A percentile compares a stretch with the other conserved stretches of the same genome.
Evolutionary conservation across 1,140 invertebrate genomes (phyloP).

Genomic region (Drosophila aff.): DNA sequence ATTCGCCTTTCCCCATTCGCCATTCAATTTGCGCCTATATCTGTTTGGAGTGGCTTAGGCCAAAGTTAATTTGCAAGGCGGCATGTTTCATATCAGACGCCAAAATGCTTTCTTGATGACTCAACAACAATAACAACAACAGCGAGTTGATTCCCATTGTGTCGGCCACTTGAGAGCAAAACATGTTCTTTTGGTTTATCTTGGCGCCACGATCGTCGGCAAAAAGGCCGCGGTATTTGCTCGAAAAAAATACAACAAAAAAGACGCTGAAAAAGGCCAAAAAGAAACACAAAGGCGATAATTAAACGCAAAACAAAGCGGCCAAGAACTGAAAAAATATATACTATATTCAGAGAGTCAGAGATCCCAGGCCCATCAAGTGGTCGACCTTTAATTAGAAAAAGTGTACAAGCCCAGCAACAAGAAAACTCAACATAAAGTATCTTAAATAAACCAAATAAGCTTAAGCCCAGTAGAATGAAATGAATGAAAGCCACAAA

Average conservation of each 20-base stretch:
- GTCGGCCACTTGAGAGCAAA: slow-evolving; percentile 78
- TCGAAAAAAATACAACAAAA: slow-evolving; percentile 38
- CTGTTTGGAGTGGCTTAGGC: slow-evolving; percentile 73
- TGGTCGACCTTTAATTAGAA: slow-evolving; percentile 76
- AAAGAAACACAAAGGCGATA: slow-evolving; percentile 75
- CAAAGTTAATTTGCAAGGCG: slow-evolving; percentile 81
- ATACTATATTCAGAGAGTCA: slow-evolving; percentile 8
- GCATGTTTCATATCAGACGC: slow-evolving; percentile 78
- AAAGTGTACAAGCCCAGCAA: slow-evolving; percentile 63
- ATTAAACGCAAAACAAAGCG: slow-evolving; percentile 81
- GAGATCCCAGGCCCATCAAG: slow-evolving; percentile 61
- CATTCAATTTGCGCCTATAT: slow-evolving; percentile 51
- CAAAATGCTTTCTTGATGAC: slow-evolving; percentile 78
- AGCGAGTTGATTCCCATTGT: slow-evolving; percentile 48
- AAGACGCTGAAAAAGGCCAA: slow-evolving; percentile 18
- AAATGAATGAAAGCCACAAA: background rate
- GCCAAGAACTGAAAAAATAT: slow-evolving; percentile 59
- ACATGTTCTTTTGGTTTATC: slow-evolving; percentile 82
- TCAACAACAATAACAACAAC: slow-evolving; percentile 66
- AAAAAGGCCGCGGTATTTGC: slow-evolving; percentile 73
- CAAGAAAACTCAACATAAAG: slow-evolving; percentile 6
- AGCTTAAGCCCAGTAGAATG: background rate
- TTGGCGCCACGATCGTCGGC: slow-evolving; percentile 79
- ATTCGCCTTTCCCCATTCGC: slow-evolving; percentile 44
- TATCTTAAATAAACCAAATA: background rate